Conservation (phyloP, 2,888 invertebrate genomes). For the Autographa gamma region DNA sequence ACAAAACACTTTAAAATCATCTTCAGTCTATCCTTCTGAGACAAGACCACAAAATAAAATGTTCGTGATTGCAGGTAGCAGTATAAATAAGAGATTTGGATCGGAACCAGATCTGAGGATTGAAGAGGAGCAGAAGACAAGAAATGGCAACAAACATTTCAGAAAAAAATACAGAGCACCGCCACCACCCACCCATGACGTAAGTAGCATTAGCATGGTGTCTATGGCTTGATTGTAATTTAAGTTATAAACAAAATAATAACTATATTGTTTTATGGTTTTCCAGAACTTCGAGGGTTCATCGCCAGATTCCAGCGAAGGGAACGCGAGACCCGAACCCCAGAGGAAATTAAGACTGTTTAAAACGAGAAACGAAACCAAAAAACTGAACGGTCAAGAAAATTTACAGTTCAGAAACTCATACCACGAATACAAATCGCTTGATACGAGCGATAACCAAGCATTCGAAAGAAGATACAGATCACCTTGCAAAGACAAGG, state of each 20-base stretch:
- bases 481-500: constrained; percentile 83
- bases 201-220: constrained; percentile 65
- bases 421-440: constrained; percentile 79
- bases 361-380: constrained; percentile 93
- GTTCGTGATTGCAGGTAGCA: constrained; percentile 76
- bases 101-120: constrained; percentile 92
- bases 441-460: constrained; percentile 76
- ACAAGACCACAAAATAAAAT: too few relatives aligned
- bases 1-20: background rate
- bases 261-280: background rate
- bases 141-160: constrained; percentile 86
- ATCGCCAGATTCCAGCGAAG: constrained; percentile 89
- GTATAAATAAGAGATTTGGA: constrained; percentile 89
- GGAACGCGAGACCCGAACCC: constrained; percentile 84
- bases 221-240: background rate
- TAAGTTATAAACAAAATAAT: background rate
- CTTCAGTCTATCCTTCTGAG: background rate
- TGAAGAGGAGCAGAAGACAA: constrained; percentile 81
- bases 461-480: constrained; percentile 82
- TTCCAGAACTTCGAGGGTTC: constrained; percentile 85
- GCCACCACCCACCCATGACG: constrained; percentile 86
- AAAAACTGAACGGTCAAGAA: constrained; percentile 85
- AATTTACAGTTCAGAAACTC: constrained; percentile 74
- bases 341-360: constrained; percentile 91
- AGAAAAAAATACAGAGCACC: constrained; percentile 95